phyloP scores from a whole-genome alignment of 2,113 vertebrate genomes.

The Oncorhynchus mykiss region DNA sequence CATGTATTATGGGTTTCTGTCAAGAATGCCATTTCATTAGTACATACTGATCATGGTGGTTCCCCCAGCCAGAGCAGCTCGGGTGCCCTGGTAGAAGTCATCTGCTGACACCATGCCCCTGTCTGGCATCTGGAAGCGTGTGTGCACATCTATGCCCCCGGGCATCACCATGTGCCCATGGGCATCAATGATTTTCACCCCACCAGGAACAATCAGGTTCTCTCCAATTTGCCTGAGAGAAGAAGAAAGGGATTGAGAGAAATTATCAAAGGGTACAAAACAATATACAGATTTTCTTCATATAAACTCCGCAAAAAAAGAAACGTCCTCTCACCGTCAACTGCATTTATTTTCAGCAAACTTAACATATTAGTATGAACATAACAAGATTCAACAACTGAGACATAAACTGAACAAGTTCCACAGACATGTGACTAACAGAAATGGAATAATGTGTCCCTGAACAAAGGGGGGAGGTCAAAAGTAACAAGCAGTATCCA shows the following conservation, averaged over 20 bases:
- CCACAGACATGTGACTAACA: no score
- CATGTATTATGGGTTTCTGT: neutral
- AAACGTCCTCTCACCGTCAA: no score
- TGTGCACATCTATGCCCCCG: constrained; percentile 94
- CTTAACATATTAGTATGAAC: no score
- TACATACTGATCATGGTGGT: constrained; percentile 97
- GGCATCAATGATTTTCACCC: constrained; percentile 93
- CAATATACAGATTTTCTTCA: no score
- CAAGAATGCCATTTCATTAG: neutral
- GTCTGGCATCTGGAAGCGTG: constrained; percentile 96
- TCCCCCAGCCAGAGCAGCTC: constrained; percentile 90
- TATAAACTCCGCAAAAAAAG: no score
- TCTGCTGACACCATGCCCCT: constrained; percentile 94
- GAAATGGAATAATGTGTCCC: no score
- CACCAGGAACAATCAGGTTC: constrained; percentile 94
- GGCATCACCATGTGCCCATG: constrained; percentile 95
- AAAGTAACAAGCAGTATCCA: no score
- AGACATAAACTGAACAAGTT: no score
- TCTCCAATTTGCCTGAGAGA: constrained; percentile 88
- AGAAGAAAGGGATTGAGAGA: neutral
- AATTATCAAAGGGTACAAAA: no score
- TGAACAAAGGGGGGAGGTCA: no score
- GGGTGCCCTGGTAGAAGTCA: constrained; percentile 97
- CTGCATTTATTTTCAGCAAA: no score
- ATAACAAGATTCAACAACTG: no score